Evolutionary conservation across 2,797 vertebrate species (phyloP), one percentile per base, ranked within the genome.

Genomic region (Cuniculus paca): DNA sequence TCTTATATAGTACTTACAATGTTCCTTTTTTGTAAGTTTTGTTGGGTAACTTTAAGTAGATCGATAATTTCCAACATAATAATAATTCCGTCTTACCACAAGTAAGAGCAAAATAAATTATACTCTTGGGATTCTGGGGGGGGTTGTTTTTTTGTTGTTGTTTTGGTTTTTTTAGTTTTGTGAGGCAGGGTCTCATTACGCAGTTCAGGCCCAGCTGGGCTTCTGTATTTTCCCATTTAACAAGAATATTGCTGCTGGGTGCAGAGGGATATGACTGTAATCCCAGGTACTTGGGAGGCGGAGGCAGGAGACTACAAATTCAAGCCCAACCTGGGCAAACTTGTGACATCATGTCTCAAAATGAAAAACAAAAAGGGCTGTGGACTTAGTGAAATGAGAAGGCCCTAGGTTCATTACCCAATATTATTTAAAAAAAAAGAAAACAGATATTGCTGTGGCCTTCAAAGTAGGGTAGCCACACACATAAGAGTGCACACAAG

Each of bases 61-160:
- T 48, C 54, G 78, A 58, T 39, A 54, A 78, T 36, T 93, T 52
- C 68, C 28, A 63, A 65, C 92, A 0, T 56, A 60, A 61, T 84
- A 70, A 45, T 91, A 79, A 96, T 68, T 81, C 65, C 42, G 39
- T 68, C 68, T 77, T 39, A 28, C 28, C 74, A 56, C 86, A 86
- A 92, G 70, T 78, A 84, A 94, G 36, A 94, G 58, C 31, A 74
- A 63, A 79, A 68, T 82, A 96, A 82, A 90, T 77, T 74, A 86
- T 14, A 60, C 60, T 83, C 65, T 72, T 42, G 24, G 24, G 24
- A 74, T 28, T 26, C 11, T 74, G 39, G 65, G n/a, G n/a, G n/a
- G n/a, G n/a, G n/a, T n/a, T n/a, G n/a, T n/a, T n/a, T n/a, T n/a
- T n/a, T n/a, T n/a, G n/a, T n/a, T n/a, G n/a, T n/a, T n/a, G n/a